Base-by-base conservation (phyloP, 1,140 invertebrate genomes). In the Lordiphosa collinella region DNA sequence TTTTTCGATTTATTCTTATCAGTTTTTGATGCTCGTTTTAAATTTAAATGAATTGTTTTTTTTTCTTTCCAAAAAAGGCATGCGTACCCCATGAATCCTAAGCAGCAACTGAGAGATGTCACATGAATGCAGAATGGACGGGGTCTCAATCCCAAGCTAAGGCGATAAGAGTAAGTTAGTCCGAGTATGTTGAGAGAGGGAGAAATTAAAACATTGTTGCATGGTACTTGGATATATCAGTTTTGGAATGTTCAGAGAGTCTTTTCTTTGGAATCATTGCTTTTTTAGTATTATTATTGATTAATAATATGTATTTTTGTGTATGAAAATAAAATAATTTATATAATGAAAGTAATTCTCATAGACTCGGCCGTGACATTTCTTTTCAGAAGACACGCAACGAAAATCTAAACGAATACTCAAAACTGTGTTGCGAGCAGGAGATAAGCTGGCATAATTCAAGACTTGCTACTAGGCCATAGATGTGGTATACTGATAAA, bases 71-170 rank as follows among this genome's bases (percentile, higher is more conserved):
- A 51, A 14, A 18, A 48, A 40, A 59, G n/a, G 40, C 64, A 60
- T 71, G 76, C 78, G 67, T 41, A 70, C 62, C 62, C 61, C 62
- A 82, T 67, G 67, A 76, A 43, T 76, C 78, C 64, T 82, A 82
- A 71, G 78, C 78, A 76, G 55, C 38, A 68, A 82, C 76, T 82
- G 72, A 69, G 68, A 35, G 53, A 54, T 22, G 16, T 22, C 50
- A 34, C 36, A 54, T 71, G 62, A 76, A 65, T 75, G 71, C 7
- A 8, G 65, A 72, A 44, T 52, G 53, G 51, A 53, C 41, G 59
- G 65, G 61, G 62, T 64, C 49, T 41, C n/a, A 61, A 38, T 10
- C 22, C n/a, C 25, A 25, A 38, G 60, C 41, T 50, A 32, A 37
- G 44, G 66, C 61, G 76, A 80, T 80, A 80, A 71, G 66, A 22